Evolutionary conservation across 2,113 vertebrate genomes (phyloP).

Genomic region (Collichthys lucidus): DNA sequence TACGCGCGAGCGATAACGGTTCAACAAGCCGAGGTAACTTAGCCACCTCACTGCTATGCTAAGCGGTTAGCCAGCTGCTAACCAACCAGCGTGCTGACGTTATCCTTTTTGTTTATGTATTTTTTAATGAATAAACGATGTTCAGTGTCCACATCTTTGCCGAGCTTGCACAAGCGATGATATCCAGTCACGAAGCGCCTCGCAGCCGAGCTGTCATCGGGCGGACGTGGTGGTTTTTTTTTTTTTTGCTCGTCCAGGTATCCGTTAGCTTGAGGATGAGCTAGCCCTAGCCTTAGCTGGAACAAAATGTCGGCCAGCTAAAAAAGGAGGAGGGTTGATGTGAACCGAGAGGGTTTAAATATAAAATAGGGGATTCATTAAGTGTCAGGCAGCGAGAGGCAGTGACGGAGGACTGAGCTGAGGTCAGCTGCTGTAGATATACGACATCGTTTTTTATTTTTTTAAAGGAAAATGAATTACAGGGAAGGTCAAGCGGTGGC

Average conservation of each 20-base stretch:
- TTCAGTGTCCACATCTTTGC: neutral
- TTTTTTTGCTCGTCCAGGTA: constrained; percentile 62
- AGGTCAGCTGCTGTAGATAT: constrained; percentile 23
- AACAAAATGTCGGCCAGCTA: constrained; percentile 95
- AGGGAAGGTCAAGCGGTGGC: constrained; percentile 54
- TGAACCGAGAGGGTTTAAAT: constrained; percentile 60
- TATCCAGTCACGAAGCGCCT: constrained; percentile 26
- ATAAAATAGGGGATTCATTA: constrained; percentile 41
- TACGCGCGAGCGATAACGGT: constrained; percentile 69
- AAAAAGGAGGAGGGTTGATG: constrained; percentile 47
- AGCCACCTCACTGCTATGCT: constrained; percentile 65
- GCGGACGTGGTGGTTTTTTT: neutral
- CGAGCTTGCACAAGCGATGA: neutral
- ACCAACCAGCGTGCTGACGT: constrained; percentile 32
- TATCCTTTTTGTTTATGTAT: neutral
- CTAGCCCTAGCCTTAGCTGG: constrained; percentile 75
- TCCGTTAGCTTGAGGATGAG: constrained; percentile 59
- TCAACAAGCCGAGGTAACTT: constrained; percentile 65
- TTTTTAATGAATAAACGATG: neutral
- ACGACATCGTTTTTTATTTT: neutral
- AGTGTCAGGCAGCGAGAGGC: constrained; percentile 7
- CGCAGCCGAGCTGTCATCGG: constrained; percentile 68
- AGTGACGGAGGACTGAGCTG: constrained; percentile 1
- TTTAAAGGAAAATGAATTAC: neutral
- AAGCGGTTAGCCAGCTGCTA: constrained; percentile 51